A percentile compares a stretch with the other conserved stretches of the same genome.
Evolutionary conservation across 2,113 vertebrate species (phyloP).

Genomic region (Propithecus coquereli): DNA sequence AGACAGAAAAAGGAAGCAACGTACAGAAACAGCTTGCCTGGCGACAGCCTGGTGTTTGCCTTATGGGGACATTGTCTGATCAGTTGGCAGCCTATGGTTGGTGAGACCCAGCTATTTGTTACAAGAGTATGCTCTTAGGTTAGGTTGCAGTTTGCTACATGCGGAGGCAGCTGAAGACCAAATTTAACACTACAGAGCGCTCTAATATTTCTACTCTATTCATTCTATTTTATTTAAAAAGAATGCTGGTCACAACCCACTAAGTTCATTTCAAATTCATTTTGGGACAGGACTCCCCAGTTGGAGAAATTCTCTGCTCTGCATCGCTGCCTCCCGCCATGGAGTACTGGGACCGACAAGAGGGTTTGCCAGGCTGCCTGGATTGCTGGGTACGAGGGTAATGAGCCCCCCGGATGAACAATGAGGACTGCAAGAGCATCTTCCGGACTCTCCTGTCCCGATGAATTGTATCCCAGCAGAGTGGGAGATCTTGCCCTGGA

Average conservation of each 20-base stretch:
- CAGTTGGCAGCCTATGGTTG: not conserved
- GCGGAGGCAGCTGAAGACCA: not conserved
- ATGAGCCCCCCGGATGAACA: not conserved
- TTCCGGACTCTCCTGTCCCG: not conserved
- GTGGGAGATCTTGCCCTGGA: not conserved
- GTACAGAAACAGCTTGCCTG: not conserved
- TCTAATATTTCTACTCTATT: not conserved
- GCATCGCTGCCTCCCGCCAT: not conserved
- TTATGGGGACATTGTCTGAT: not conserved
- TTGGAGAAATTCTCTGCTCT: not conserved
- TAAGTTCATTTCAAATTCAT: not conserved
- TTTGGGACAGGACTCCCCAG: not conserved
- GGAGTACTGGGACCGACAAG: not conserved
- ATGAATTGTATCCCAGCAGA: not conserved
- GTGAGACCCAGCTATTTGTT: not conserved
- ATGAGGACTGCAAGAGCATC: not conserved
- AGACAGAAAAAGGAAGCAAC: not conserved
- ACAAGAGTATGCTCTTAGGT: not conserved
- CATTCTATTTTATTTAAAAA: not conserved
- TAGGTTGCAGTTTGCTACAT: not conserved
- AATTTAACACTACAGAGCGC: not conserved
- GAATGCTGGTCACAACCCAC: not conserved
- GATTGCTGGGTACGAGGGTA: not conserved
- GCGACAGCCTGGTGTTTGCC: not conserved
- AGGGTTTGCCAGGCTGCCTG: not conserved